Base-by-base conservation (phyloP, 2,888 invertebrate species). In the Mellilla xanthometata region DNA sequence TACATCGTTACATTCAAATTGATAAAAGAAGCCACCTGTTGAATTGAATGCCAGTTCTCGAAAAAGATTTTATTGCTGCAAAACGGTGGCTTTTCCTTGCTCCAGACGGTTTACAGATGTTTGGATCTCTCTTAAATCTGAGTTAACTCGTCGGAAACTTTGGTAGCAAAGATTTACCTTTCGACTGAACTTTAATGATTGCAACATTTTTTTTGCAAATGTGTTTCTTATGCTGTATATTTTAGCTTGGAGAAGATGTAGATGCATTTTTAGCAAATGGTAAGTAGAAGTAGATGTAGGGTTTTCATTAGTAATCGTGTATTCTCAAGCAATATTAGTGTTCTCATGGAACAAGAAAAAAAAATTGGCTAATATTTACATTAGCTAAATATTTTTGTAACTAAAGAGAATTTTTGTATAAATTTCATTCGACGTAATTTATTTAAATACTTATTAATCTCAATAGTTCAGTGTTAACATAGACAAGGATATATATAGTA, bases 21-120 rank as follows among this genome's bases (percentile, higher is more conserved):
- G 76, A 70, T 74, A 77, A 79, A 81, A 80, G 72, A 60, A 65
- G 65, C 83, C 83, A 88, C 88, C 87, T 88, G 88, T 88, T 87
- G 84, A 70, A 65, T 63, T 53, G 65, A 59, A 68, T 68, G 74
- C 52, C 53, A 68, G 73, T 76, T 68, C 75, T 69, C 71, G 66
- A 75, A 80, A 84, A 84, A 79, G 79, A 78, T 81, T 83, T 81
- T 81, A 83, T 81, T 80, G 74, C 72, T 63, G 58, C 69, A 65
- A 80, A 78, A 76, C 65, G 72, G 72, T 68, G 67, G 72, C 63
- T 72, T 66, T 62, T 50, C 36, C 36, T 45, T 39, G 36, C 35
- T 39, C 15, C 15, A 3, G 15, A n/a, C 6, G 15, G 15, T 56
- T 56, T 72, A 72, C 77, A 81, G 80, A 80, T 82, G 81, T 76